Evolutionary conservation across 2,113 vertebrate species (phyloP), one percentile per base, ranked within the genome.

Genomic region (Hoplias malabaricus): DNA sequence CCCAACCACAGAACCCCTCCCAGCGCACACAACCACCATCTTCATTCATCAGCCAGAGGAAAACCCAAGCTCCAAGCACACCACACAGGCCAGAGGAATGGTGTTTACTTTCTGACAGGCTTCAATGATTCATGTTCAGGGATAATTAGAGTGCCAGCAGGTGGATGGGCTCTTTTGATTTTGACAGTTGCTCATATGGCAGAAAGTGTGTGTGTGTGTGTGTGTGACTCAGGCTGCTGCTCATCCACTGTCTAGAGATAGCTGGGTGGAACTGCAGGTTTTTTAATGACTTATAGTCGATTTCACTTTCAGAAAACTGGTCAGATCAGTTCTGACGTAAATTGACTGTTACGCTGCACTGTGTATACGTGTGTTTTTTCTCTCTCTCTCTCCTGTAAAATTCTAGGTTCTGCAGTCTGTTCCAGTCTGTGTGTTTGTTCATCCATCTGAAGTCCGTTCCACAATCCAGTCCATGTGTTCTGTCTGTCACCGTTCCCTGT

Each of bases 71-170:
- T 1, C 4, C 25, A 14, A 7, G 75, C 69, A 75, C n/a, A n/a
- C n/a, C n/a, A n/a, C 34, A 57, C 62, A 73, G 48, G 59, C 16
- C 12, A 80, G 29, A 63, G 62, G 78, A 82, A 70, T 70, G 61
- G 56, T 80, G 69, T 68, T 82, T 61, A 66, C 71, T 43, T 77
- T 56, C 53, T 73, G 62, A 54, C 10, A 19, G 42, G 16, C 62
- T 62, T 68, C 36, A 54, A 42, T 73, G 43, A 80, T 80, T 75
- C 73, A 78, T 75, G 66, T 25, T 42, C 54, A 13, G 62, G 31
- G 71, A 71, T 71, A 73, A 77, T 74, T 79, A 75, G 27, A 69
- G 25, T 13, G 72, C 69, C 75, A 73, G 40, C 79, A 80, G 80
- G 73, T 80, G 83, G 61, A 73, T 25, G 31, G 31, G 9, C 7